These are phyloP conservation scores for Vulpes ferrilata DNA, from an alignment of 2,113 vertebrate genomes.

Conservation along the genomic window DNA sequence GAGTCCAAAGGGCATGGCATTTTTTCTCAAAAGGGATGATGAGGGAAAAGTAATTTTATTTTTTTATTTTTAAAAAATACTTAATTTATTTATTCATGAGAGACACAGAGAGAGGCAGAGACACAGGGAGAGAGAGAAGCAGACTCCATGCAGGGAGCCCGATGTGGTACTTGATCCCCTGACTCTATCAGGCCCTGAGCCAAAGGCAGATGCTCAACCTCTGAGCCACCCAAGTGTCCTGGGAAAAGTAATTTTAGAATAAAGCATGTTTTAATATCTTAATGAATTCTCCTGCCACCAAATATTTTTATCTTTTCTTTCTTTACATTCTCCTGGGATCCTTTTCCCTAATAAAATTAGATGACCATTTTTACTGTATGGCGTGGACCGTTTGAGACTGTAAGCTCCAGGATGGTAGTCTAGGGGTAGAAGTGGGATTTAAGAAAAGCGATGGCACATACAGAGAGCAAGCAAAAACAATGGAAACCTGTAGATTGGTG, in stretches of 20 bases:
- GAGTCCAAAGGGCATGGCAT: background rate
- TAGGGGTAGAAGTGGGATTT: background rate
- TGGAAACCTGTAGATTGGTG: background rate
- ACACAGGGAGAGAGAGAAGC: too few relatives aligned
- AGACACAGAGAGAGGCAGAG: too few relatives aligned
- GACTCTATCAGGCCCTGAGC: too few relatives aligned
- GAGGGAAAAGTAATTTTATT: conserved; percentile 1
- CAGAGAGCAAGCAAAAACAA: conserved; percentile 7
- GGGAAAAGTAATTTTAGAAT: conserved; percentile 25
- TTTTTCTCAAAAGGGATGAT: conserved; percentile 5
- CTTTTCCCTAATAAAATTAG: background rate
- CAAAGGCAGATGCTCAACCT: too few relatives aligned
- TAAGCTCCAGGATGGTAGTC: background rate
- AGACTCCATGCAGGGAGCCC: too few relatives aligned
- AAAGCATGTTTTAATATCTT: background rate
- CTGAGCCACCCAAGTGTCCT: too few relatives aligned
- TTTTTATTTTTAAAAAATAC: too few relatives aligned
- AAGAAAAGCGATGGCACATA: background rate
- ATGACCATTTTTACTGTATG: background rate
- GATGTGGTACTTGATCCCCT: too few relatives aligned
- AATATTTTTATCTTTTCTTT: conserved; percentile 1
- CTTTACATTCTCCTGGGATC: conserved; percentile 24
- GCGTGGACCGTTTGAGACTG: background rate
- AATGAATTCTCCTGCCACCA: background rate
- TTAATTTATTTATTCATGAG: too few relatives aligned